Conservation (phyloP, 1,140 invertebrate species). For the Drosophila arawakana region DNA sequence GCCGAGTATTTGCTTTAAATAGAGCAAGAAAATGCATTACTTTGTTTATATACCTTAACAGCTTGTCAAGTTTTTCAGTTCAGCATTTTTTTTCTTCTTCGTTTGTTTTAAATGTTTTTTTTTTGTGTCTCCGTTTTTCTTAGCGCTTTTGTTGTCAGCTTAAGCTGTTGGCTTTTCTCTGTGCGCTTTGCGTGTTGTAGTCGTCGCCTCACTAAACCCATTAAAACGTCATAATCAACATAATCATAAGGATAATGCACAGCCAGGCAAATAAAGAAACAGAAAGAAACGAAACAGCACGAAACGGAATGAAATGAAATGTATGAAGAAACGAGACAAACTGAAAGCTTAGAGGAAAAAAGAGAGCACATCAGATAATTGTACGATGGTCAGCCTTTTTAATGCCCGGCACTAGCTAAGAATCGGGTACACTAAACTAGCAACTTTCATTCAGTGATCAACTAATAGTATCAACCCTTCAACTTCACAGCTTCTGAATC, state of each 20-base stretch:
- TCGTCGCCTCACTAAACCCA: slow-evolving; percentile 71
- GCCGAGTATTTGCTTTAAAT: not conserved
- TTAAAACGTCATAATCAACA: slow-evolving; percentile 82
- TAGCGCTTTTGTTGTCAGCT: slow-evolving; percentile 27
- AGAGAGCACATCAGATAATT: slow-evolving; percentile 38
- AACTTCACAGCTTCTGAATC: too few species aligned
- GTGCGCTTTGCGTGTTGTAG: slow-evolving; percentile 18
- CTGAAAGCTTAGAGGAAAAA: slow-evolving; percentile 10
- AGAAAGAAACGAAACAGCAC: not conserved
- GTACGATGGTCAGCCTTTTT: slow-evolving; percentile 65
- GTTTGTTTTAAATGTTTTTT: slow-evolving; percentile 43
- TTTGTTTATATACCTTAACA: slow-evolving; percentile 57
- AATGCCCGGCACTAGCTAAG: too few species aligned
- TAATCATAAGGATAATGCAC: slow-evolving; percentile 76
- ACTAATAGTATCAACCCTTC: too few species aligned
- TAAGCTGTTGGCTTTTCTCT: slow-evolving; percentile 23
- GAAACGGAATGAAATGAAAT: not conserved
- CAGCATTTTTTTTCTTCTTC: slow-evolving; percentile 22
- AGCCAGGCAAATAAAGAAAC: slow-evolving; percentile 6
- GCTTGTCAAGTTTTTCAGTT: slow-evolving; percentile 59
- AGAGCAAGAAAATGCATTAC: slow-evolving; percentile 39
- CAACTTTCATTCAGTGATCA: too few species aligned
- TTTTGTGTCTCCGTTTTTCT: not conserved
- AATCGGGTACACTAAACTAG: too few species aligned
- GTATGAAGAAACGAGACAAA: not conserved